These are phyloP conservation scores for Anguilla obscura DNA, from an alignment of 2,797 vertebrate species.

Conservation along the genomic window DNA sequence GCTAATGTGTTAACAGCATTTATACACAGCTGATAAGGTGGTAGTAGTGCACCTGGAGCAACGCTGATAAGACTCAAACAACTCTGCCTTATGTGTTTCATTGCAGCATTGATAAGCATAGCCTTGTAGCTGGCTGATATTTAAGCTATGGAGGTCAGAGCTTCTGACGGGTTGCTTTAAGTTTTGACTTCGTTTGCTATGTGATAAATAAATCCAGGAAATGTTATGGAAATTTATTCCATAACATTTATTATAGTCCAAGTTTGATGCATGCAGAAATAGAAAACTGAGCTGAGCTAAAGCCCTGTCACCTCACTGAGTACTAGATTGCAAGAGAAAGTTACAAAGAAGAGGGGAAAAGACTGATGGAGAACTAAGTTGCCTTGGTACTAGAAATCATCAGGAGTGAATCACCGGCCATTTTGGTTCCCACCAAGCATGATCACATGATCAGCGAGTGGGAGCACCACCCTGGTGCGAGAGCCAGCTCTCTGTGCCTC, in stretches of 20 bases:
- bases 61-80: slow-evolving; percentile 15
- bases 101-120: slow-evolving; percentile 2
- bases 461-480: neutral
- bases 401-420: neutral
- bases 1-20: slow-evolving; percentile 7
- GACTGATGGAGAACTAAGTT: neutral
- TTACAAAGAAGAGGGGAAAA: neutral
- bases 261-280: neutral
- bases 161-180: neutral
- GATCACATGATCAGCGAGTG: neutral
- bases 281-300: neutral
- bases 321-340: neutral
- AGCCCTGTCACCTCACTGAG: neutral
- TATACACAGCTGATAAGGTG: slow-evolving; percentile 2
- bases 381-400: neutral
- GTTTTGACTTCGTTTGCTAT: slow-evolving; percentile 7
- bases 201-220: neutral
- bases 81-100: neutral
- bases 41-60: neutral
- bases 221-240: neutral
- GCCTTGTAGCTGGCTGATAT: slow-evolving; percentile 19
- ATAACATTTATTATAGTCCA: too few species aligned
- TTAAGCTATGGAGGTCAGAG: slow-evolving; percentile 20
- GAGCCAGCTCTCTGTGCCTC: neutral
- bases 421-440: neutral